Base-by-base conservation (phyloP, 2,113 vertebrate species). In the Labeo catla region DNA sequence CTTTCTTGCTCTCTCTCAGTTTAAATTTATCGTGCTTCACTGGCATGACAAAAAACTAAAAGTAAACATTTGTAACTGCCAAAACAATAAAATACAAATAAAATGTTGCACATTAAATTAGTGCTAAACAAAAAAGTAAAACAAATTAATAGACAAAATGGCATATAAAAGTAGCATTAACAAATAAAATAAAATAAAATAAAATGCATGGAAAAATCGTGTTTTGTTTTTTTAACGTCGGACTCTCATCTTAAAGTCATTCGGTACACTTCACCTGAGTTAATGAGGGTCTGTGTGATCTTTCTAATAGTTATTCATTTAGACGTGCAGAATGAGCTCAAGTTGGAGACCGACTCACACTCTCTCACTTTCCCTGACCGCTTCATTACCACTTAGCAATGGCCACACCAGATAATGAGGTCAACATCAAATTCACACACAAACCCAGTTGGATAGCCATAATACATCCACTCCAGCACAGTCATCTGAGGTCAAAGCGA, bases 261-360 rank as follows among this genome's bases (percentile, higher is more conserved):
- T 4, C 54, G 0, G 19, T n/a, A 59, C 3, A n/a, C 19, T 79
- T 59, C 9, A 79, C 2, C 34, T 61, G 36, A 57, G n/a, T 45
- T 15, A 45, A 45, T 57, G 10, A 61, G 11, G 36, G 9, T 23
- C 11, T 23, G 28, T 34, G 79, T 49, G 43, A 49, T 83, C 47
- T 47, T 34, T 68, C 79, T 70, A 10, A 66, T 10, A 57, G 34
- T 81, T 45, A 28, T 34, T 77, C 50, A 65, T 52, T 28, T 52
- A 50, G 8, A 10, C 19, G 11, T 23, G 19, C n/a, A 77, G 78
- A 50, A 85, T 88, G 78, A 85, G 79, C 77, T 88, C 83, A 82
- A 82, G 39, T 36, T 10, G 16, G 2, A 8, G 49, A 13, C 39
- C 49, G 59, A 83, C 72, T 78, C 83, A 76, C 65, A 50, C 76